Percentiles rank a stretch among this genome's conserved stretches.
These are phyloP conservation scores for Harpagifer antarcticus DNA, from an alignment of 2,797 vertebrate species.

Conservation along the genomic window DNA sequence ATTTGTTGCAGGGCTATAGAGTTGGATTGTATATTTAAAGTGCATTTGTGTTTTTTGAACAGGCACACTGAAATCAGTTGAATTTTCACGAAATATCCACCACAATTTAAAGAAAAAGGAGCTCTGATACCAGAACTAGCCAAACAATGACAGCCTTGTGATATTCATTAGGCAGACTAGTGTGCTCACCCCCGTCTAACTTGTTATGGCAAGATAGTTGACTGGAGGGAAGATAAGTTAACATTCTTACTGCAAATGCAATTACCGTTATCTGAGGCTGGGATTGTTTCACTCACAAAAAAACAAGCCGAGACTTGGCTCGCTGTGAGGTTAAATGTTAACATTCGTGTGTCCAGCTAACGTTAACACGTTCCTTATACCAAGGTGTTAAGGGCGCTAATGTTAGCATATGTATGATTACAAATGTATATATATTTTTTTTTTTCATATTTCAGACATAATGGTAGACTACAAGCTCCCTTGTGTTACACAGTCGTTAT, in stretches of 20 bases:
- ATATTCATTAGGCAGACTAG: not conserved
- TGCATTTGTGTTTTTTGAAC: not conserved
- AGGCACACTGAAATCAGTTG: not conserved
- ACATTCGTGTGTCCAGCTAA: conserved; percentile 33
- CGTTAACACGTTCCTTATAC: conserved; percentile 10
- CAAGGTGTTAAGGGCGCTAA: conserved; percentile 44
- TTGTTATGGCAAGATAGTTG: not conserved
- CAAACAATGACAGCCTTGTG: conserved; percentile 13
- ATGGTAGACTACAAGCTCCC: accelerated
- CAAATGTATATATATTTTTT: not conserved
- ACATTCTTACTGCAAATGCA: not conserved
- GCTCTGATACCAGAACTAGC: too few species aligned
- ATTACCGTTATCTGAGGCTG: not conserved
- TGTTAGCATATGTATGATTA: conserved; percentile 51
- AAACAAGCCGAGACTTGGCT: not conserved
- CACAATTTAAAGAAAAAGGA: not conserved
- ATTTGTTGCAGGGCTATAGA: not conserved
- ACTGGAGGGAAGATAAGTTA: not conserved
- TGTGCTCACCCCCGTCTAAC: not conserved
- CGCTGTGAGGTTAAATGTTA: conserved; percentile 10
- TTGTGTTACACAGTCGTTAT: accelerated
- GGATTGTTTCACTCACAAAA: not conserved
- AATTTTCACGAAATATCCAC: not conserved
- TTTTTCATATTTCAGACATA: not conserved
- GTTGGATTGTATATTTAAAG: not conserved